These are phyloP conservation scores for Amphipoea lucens DNA, from an alignment of 2,888 invertebrate species.

Conservation along the genomic window DNA sequence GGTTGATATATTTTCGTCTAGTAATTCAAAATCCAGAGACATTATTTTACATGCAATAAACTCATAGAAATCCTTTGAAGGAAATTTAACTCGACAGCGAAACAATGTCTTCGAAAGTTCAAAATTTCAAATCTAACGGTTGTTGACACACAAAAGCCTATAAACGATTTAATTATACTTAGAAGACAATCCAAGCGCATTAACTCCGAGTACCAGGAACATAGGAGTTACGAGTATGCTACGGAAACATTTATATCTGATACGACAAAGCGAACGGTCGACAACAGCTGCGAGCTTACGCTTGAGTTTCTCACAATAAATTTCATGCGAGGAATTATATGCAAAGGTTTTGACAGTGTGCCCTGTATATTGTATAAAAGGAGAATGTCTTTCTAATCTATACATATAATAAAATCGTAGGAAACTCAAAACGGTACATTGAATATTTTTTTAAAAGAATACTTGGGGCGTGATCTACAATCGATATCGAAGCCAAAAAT, in stretches of 20 bases:
- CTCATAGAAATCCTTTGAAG: background rate
- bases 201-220: constrained; percentile 23
- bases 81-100: background rate
- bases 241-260: constrained; percentile 9
- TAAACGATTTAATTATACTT: background rate
- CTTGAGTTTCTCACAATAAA: constrained; percentile 49
- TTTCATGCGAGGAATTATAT: constrained; percentile 46
- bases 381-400: background rate
- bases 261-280: constrained; percentile 25
- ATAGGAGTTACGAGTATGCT: constrained; percentile 3
- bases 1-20: background rate
- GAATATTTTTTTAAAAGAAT: no score
- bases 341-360: constrained; percentile 50
- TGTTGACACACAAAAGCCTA: background rate
- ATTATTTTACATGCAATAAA: background rate
- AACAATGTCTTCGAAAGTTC: background rate
- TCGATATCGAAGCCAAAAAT: no score
- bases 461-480: no score
- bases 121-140: background rate
- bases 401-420: no score
- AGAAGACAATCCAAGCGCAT: constrained; percentile 24
- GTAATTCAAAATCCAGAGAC: background rate
- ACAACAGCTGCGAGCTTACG: constrained; percentile 50
- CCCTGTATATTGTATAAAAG: background rate
- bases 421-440: no score